Evolutionary conservation across 2,113 vertebrate genomes (phyloP).

Genomic region (Probosciger aterrimus): DNA sequence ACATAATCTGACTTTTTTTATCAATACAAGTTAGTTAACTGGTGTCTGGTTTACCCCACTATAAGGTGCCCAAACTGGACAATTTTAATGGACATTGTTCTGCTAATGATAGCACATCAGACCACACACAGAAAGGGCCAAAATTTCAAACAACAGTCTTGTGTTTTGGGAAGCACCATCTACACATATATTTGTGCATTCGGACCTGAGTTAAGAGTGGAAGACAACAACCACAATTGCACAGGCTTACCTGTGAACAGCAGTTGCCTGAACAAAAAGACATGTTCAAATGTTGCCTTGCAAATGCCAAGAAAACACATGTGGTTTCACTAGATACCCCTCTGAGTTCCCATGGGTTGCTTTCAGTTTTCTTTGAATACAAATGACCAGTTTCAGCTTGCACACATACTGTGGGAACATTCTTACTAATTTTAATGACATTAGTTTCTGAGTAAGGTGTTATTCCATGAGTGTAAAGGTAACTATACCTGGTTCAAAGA

Average conservation of each 20-base stretch:
- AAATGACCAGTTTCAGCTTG: neutral
- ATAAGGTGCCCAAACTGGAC: neutral
- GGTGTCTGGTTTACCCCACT: constrained; percentile 6
- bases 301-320: neutral
- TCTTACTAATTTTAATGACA: neutral
- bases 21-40: constrained; percentile 8
- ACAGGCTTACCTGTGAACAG: neutral
- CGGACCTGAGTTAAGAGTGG: neutral
- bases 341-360: neutral
- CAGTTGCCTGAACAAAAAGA: neutral
- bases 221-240: neutral
- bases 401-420: neutral
- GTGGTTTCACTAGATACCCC: neutral
- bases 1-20: constrained; percentile 36
- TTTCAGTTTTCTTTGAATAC: neutral
- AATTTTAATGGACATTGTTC: constrained; percentile 26
- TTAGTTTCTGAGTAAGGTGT: neutral
- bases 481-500: neutral
- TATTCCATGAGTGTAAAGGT: neutral
- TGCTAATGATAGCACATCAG: constrained; percentile 27
- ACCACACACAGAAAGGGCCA: neutral
- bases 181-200: neutral
- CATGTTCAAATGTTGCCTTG: neutral
- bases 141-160: neutral
- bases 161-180: neutral